These are phyloP conservation scores for Venustoraphidia nigricollis DNA, from an alignment of 2,888 invertebrate genomes.

Conservation along the genomic window DNA sequence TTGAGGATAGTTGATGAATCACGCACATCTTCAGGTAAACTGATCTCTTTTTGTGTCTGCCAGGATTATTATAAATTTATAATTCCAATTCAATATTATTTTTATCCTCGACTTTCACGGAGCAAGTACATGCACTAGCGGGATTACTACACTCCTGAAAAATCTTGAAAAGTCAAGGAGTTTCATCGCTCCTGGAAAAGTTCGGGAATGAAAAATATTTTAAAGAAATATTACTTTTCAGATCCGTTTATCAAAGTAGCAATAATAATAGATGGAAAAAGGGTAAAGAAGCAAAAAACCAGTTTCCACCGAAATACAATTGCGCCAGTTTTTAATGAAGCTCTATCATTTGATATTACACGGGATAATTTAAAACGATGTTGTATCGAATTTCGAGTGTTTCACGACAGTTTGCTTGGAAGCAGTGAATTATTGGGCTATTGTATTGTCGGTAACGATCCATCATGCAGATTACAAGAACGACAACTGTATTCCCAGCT, in stretches of 20 bases:
- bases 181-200: too few species aligned
- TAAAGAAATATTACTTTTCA: slow-evolving; percentile 12
- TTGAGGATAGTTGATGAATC: slow-evolving; percentile 28
- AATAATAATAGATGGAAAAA: slow-evolving; percentile 27
- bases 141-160: too few species aligned
- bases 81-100: too few species aligned
- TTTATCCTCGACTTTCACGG: too few species aligned
- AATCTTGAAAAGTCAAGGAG: too few species aligned
- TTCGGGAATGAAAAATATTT: too few species aligned
- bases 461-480: slow-evolving; percentile 29
- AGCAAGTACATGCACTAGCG: too few species aligned
- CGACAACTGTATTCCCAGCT: slow-evolving; percentile 38
- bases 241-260: slow-evolving; percentile 35
- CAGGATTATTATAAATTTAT: background rate
- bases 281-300: slow-evolving; percentile 33
- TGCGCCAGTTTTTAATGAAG: slow-evolving; percentile 35
- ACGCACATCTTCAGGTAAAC: slow-evolving; percentile 24
- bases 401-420: slow-evolving; percentile 43
- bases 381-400: slow-evolving; percentile 39
- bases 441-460: slow-evolving; percentile 33
- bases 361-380: slow-evolving; percentile 38
- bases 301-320: slow-evolving; percentile 31
- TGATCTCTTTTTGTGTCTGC: too few species aligned
- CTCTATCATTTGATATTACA: slow-evolving; percentile 30
- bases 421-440: slow-evolving; percentile 38